Base-by-base conservation (phyloP, 1,140 invertebrate species). In the Drosophila nasuta region DNA sequence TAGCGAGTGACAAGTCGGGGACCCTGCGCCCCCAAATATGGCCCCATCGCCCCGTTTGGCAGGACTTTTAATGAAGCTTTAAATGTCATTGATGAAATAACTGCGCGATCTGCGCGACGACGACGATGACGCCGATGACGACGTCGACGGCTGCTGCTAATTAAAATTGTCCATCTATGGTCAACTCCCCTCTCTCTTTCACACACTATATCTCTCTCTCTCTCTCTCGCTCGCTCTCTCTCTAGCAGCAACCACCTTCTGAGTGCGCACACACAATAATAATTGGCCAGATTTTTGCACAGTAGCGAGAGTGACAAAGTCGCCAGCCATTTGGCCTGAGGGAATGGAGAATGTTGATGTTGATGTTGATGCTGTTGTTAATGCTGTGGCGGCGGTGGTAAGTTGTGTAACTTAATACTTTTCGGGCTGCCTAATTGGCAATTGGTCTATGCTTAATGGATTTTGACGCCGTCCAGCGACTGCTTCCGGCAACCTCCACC, bases 11-110 rank as follows among this genome's bases (percentile, higher is more conserved):
- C 69, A 73, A 66, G 35, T 51, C 45, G 28, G 51, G 52, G 15
- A 54, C 71, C 64, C 57, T 60, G 41, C 59, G 10, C 81, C 85
- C 25, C 83, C 85, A 89, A 85, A 89, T 88, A 88, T 81, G 83
- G 83, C 71, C 51, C 51, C 63, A 56, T 65, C 72, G 80, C 85
- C 85, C 85, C 81, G 81, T 77, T 85, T 78, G 79, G 75, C 81
- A 85, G 85, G 85, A 88, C 86, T 89, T 89, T 89, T 89, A 89
- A 89, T 89, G 86, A 89, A 89, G 85, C 86, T 80, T 90, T 89
- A 89, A 89, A 89, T 89, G 85, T 89, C 86, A 90, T 89, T 89
- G 85, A 89, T 89, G 81, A 85, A 89, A 89, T 89, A 89, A 66
- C 85, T 87, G 66, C 58, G 69, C 82, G 62, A 66, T 66, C 56